Percentiles rank a stretch among this genome's conserved stretches.
phyloP scores from a whole-genome alignment of 2,113 vertebrate genomes.

The Apteryx mantelli region DNA sequence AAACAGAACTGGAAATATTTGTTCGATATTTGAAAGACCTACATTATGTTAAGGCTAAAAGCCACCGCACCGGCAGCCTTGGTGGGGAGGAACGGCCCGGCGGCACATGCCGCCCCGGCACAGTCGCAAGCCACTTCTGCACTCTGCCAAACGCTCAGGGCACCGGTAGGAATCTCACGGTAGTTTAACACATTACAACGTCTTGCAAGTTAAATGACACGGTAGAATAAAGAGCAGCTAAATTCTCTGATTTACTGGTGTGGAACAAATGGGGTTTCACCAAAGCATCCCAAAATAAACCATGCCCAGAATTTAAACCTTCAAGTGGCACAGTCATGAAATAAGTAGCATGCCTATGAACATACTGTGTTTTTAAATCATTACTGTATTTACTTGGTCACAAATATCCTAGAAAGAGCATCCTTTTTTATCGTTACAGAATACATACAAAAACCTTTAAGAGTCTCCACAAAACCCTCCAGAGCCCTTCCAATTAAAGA shows the following conservation, averaged over 20 bases:
- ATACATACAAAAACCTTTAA: background rate
- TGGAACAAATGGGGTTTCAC: background rate
- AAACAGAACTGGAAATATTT: background rate
- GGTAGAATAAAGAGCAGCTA: too few relatives aligned
- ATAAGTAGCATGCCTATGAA: rapidly evolving
- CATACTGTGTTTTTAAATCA: background rate
- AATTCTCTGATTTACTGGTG: background rate
- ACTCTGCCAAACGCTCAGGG: too few relatives aligned
- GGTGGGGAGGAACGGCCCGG: too few relatives aligned
- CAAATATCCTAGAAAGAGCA: background rate
- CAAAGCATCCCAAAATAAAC: background rate
- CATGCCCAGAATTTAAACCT: background rate
- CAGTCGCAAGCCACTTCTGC: too few relatives aligned
- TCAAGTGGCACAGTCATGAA: background rate
- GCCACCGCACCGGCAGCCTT: too few relatives aligned
- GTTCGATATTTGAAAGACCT: background rate
- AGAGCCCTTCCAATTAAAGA: background rate
- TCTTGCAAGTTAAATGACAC: too few relatives aligned
- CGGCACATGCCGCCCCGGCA: too few relatives aligned
- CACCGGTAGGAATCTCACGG: too few relatives aligned
- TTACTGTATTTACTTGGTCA: background rate
- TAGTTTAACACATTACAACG: too few relatives aligned
- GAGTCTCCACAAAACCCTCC: background rate
- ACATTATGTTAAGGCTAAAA: background rate
- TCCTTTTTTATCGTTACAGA: background rate